Evolutionary conservation across 2,113 vertebrate genomes (phyloP).

Genomic region (Oryzias javanicus): DNA sequence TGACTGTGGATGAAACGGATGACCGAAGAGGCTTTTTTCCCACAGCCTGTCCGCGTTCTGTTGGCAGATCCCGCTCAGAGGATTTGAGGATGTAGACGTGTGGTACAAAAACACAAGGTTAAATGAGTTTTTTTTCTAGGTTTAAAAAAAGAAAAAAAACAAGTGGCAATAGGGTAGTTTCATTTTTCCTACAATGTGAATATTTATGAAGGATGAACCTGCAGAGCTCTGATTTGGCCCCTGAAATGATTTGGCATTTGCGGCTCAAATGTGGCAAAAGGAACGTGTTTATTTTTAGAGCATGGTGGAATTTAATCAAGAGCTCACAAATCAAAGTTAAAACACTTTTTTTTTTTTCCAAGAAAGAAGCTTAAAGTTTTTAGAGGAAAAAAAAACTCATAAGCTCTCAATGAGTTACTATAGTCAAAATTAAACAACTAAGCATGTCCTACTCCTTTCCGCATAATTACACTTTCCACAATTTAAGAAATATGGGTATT

Average conservation of each 20-base stretch:
- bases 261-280: background rate
- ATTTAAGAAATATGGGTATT: too few species aligned
- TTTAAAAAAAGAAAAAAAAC: too few species aligned
- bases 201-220: background rate
- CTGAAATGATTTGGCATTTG: background rate
- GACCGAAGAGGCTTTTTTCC: background rate
- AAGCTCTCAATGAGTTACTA: too few species aligned
- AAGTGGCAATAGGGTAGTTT: background rate
- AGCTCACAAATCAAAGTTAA: too few species aligned
- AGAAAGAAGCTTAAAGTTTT: too few species aligned
- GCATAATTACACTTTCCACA: too few species aligned
- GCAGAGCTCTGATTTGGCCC: background rate
- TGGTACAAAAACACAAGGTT: background rate
- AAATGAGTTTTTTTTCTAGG: background rate
- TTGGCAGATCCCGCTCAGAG: background rate
- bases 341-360: too few species aligned
- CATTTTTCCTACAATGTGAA: background rate
- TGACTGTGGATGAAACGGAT: slow-evolving; percentile 1
- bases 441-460: too few species aligned
- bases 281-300: too few species aligned
- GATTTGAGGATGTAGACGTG: background rate
- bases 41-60: background rate
- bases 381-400: too few species aligned
- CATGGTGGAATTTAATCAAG: too few species aligned
- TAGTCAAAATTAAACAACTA: too few species aligned